Evolutionary conservation across 2,888 invertebrate genomes (phyloP), one percentile per base, ranked within the genome.

Genomic region (Taenaris catops): DNA sequence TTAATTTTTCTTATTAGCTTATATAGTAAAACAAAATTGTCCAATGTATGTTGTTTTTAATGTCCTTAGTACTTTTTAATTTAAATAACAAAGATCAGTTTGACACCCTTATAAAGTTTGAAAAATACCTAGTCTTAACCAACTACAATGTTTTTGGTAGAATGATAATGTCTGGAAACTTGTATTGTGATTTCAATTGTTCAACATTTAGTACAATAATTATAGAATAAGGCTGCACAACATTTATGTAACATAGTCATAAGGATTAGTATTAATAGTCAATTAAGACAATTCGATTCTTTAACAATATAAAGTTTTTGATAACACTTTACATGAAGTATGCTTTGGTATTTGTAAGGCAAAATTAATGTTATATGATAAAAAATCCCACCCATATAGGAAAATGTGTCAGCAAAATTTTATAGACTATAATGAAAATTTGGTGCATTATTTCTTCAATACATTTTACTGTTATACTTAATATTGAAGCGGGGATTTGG

Each of bases 151-250:
- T n/a, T n/a, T n/a, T n/a, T n/a, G n/a, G n/a, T n/a, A n/a, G n/a
- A n/a, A n/a, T n/a, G n/a, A n/a, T n/a, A n/a, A n/a, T n/a, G n/a
- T n/a, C 14, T 14, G 8, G 11, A n/a, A 19, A 28, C 5, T 28
- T 28, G 19, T 7, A 28, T 20, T 11, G 20, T 28, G 28, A 28
- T 28, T 20, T 19, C 31, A 31, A 53, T n/a, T 53, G 57, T 63
- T 60, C 57, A 62, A 61, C 57, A 37, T 52, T 47, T 54, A 58
- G 64, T 65, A 66, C 62, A 63, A 63, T 52, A 51, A 53, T 38
- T 48, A 47, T 51, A 47, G 38, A 25, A 38, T 48, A 47, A 47
- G 41, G 23, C 35, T 34, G 43, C 39, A 43, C 37, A 45, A 45
- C n/a, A 31, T 42, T 38, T 44, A 38, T 42, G 24, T 35, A 27